phyloP scores from a whole-genome alignment of 2,797 vertebrate genomes.

The Jordanella pulchra region DNA sequence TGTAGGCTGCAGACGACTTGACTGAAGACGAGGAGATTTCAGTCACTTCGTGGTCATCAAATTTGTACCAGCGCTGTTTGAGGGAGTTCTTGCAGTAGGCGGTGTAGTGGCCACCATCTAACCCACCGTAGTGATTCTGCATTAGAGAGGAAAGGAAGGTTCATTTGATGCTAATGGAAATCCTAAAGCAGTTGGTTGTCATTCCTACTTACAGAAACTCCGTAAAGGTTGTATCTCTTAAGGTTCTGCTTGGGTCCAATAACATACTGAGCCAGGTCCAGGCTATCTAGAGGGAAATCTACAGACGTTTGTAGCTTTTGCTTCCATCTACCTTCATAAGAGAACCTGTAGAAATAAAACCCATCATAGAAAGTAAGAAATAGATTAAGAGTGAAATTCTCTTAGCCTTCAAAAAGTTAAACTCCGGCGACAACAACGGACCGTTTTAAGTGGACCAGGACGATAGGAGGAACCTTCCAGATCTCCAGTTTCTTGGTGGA shows the following conservation, averaged over 20 bases:
- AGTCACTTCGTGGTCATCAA: constrained; percentile 95
- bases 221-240: constrained; percentile 93
- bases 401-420: background rate
- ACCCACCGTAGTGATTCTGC: constrained; percentile 95
- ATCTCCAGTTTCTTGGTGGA: constrained; percentile 98
- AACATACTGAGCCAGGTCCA: constrained; percentile 93
- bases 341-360: constrained; percentile 81
- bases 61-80: constrained; percentile 95
- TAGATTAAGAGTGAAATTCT: background rate
- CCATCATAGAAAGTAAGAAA: background rate
- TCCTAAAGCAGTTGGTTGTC: background rate
- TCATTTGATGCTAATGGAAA: background rate
- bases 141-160: constrained; percentile 6
- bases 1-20: constrained; percentile 96
- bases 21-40: constrained; percentile 91
- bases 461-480: constrained; percentile 96
- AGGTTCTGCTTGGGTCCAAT: constrained; percentile 90
- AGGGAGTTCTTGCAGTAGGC: constrained; percentile 92
- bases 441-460: constrained; percentile 96
- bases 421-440: constrained; percentile 55
- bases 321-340: constrained; percentile 96
- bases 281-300: constrained; percentile 92
- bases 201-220: constrained; percentile 90
- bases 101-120: constrained; percentile 97
- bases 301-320: constrained; percentile 96